phyloP scores from a whole-genome alignment of 30 jellyfish, hydroid and myxozoan genomes.

The Hydra vulgaris region DNA sequence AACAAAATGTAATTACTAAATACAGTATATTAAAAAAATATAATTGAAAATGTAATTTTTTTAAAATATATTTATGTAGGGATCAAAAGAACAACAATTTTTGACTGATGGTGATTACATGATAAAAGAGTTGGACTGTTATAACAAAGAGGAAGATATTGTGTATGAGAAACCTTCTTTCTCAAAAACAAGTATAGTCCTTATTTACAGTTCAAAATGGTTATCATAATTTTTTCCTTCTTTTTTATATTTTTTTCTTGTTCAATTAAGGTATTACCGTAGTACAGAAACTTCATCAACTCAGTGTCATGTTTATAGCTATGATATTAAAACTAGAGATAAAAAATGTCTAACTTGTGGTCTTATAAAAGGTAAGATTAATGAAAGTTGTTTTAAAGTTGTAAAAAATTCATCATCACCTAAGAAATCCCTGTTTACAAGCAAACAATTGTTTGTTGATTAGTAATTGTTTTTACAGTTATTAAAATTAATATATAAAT shows the following conservation, averaged over 20 bases:
- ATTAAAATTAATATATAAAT: no score
- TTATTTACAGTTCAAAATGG: neutral
- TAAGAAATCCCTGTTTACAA: no score
- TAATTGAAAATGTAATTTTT: neutral
- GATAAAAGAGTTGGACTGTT: slow-evolving; percentile 28
- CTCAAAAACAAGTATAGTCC: neutral
- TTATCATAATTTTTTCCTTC: neutral
- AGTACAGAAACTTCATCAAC: slow-evolving; percentile 63
- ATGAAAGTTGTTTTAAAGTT: no score
- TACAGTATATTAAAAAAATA: neutral
- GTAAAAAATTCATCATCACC: no score
- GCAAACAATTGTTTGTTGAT: no score
- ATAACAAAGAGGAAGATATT: slow-evolving; percentile 5
- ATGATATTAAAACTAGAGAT: slow-evolving; percentile 33
- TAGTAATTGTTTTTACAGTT: no score
- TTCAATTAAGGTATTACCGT: slow-evolving; percentile 49
- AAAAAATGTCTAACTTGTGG: slow-evolving; percentile 76
- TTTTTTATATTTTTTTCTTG: neutral
- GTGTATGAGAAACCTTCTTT: slow-evolving; percentile 17
- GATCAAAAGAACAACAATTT: neutral
- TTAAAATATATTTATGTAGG: no score
- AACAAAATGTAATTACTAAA: no score
- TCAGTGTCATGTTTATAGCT: slow-evolving; percentile 70
- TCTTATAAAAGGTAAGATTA: slow-evolving; percentile 20
- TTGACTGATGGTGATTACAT: slow-evolving; percentile 17